Base-by-base conservation (phyloP, 2,113 vertebrate species). In the Holacanthus passer region DNA sequence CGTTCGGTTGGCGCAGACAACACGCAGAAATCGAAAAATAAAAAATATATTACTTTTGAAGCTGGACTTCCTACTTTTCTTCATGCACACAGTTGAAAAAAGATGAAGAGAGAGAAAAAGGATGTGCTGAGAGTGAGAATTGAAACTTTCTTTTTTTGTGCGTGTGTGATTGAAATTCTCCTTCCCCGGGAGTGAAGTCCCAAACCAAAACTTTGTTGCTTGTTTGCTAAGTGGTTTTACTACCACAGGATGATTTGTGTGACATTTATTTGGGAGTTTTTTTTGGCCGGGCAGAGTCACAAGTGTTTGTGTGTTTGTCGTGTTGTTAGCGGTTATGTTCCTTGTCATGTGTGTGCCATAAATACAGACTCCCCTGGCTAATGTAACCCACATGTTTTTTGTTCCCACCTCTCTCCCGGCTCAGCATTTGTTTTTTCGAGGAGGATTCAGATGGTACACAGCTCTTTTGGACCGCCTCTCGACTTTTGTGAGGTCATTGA, bases 331-430 rank as follows among this genome's bases (percentile, higher is more conserved):
- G 88, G 89, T 93, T 89, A 91, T 94, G 92, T 91, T 91, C 85
- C 91, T 88, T 93, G 94, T 94, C 94, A 91, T 91, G 90, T 93
- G 85, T 91, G 80, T 59, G 82, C 89, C 92, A 91, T 91, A 94
- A 93, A 94, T 94, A 94, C 91, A 90, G 81, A 74, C 72, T 88
- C 87, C 70, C 68, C 87, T 87, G 62, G 68, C 80, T 93, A 94
- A 94, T 93, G 81, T 79, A 79, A 83, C 72, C 87, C 94, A 94
- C 90, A 93, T 94, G 94, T 90, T 89, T 79, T 88, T 77, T 56
- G 73, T 83, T 91, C 75, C 87, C 86, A 78, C 77, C 85, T 85
- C 86, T 74, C 56, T 81, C 73, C 68, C 37, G 29, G 77, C 60
- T 67, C 69, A 52, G 81, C 87, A 63, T 85, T 92, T 85, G 77